These are phyloP conservation scores for Pocillopora damicornis DNA, from an alignment of 64 coral and sea anemone species.

Conservation along the genomic window DNA sequence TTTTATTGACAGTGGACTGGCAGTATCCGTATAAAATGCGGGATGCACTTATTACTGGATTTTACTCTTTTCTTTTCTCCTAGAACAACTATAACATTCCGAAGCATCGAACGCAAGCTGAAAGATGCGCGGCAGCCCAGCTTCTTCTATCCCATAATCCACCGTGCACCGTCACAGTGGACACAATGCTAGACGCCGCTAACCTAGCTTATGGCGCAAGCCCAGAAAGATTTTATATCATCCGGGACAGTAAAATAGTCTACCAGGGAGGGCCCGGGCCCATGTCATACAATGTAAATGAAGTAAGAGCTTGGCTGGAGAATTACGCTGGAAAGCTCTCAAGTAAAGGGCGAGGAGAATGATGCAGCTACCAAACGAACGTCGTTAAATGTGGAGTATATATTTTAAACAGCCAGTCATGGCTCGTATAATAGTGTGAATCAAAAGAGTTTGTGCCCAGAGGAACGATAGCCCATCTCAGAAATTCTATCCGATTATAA, in stretches of 20 bases:
- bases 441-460: too few relatives aligned
- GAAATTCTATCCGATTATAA: too few relatives aligned
- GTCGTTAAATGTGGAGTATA: neutral
- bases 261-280: slow-evolving; percentile 84
- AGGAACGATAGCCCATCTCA: too few relatives aligned
- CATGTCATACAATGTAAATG: slow-evolving; percentile 44
- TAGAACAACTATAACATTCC: slow-evolving; percentile 77
- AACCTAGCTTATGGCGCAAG: slow-evolving; percentile 79
- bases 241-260: slow-evolving; percentile 39
- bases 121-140: slow-evolving; percentile 56
- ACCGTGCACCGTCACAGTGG: slow-evolving; percentile 50
- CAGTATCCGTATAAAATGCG: too few relatives aligned
- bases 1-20: too few relatives aligned
- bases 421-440: neutral
- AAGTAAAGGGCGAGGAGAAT: neutral
- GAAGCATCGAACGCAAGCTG: slow-evolving; percentile 50
- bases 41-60: too few relatives aligned
- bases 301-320: slow-evolving; percentile 61
- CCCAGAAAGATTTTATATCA: slow-evolving; percentile 74
- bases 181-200: slow-evolving; percentile 68
- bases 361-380: neutral
- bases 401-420: neutral
- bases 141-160: slow-evolving; percentile 42
- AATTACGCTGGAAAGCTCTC: neutral
- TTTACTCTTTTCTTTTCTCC: neutral